phyloP scores from a whole-genome alignment of 1,140 invertebrate genomes.

The Megalopta genalis region DNA sequence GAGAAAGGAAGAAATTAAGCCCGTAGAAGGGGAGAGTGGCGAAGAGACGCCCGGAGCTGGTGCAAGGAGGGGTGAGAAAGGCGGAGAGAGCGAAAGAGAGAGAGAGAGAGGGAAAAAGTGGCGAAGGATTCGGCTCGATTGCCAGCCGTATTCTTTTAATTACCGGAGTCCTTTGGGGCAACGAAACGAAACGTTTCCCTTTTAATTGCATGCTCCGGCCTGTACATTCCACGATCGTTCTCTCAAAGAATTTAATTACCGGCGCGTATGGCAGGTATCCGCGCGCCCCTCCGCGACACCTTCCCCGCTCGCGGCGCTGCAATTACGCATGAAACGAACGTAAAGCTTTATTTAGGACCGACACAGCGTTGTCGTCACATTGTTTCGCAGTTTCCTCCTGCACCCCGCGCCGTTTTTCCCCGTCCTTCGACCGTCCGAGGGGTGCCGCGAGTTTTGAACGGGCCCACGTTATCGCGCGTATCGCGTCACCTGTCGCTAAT shows the following conservation, averaged over 20 bases:
- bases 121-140: constrained; percentile 68
- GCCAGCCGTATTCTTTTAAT: constrained; percentile 79
- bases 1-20: constrained; percentile 39
- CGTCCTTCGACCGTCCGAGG: not conserved
- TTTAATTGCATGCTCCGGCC: constrained; percentile 77
- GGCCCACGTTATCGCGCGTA: not conserved
- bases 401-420: too few relatives aligned
- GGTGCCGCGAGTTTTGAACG: not conserved
- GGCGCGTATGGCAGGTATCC: constrained; percentile 63
- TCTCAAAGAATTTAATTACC: constrained; percentile 80
- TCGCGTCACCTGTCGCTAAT: constrained; percentile 1
- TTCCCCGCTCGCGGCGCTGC: constrained; percentile 44
- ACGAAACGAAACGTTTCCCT: constrained; percentile 77
- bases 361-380: constrained; percentile 27
- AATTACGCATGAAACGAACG: constrained; percentile 68
- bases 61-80: not conserved
- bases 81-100: constrained; percentile 15
- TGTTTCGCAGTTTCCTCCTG: constrained; percentile 15
- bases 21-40: not conserved
- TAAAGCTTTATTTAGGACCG: constrained; percentile 70
- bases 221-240: constrained; percentile 78
- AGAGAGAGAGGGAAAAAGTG: constrained; percentile 49
- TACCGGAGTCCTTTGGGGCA: constrained; percentile 72
- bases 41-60: not conserved
- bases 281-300: constrained; percentile 39